Conservation (phyloP, 2,888 invertebrate genomes). For the Pyrochroa serraticornis region DNA sequence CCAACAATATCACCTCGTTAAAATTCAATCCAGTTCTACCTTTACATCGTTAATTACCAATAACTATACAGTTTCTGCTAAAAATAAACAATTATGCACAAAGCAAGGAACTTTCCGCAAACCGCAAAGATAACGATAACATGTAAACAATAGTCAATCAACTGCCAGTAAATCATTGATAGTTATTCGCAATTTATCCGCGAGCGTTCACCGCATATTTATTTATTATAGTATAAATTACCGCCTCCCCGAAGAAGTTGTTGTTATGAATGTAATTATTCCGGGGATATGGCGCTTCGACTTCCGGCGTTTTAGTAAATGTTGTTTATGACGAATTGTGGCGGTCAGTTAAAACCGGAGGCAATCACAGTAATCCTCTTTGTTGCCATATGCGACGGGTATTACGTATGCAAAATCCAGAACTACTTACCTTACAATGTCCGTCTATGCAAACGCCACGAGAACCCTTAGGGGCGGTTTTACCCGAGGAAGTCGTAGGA, state of each 20-base stretch:
- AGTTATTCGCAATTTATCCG: too few relatives aligned
- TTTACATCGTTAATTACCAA: conserved; percentile 15
- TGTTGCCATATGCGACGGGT: conserved; percentile 1
- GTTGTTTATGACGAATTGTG: too few relatives aligned
- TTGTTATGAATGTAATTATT: too few relatives aligned
- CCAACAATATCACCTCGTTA: conserved; percentile 22
- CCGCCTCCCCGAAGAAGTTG: too few relatives aligned
- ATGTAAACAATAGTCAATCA: not conserved
- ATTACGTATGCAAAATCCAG: not conserved
- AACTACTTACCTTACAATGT: conserved; percentile 77
- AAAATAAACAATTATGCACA: conserved; percentile 29
- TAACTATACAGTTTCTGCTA: conserved; percentile 3
- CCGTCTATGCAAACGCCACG: conserved; percentile 82
- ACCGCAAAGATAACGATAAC: conserved; percentile 1
- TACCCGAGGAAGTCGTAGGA: conserved; percentile 60
- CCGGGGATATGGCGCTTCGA: too few relatives aligned
- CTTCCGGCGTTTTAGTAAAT: too few relatives aligned
- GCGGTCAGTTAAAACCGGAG: conserved; percentile 6
- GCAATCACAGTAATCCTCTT: conserved; percentile 8
- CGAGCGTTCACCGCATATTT: too few relatives aligned
- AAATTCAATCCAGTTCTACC: conserved; percentile 28
- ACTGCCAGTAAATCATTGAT: too few relatives aligned
- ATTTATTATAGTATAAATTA: too few relatives aligned
- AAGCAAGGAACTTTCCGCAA: conserved; percentile 9
- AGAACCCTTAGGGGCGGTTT: conserved; percentile 61